phyloP scores from a whole-genome alignment of 2,888 invertebrate genomes.

The Campoplex capitator region DNA sequence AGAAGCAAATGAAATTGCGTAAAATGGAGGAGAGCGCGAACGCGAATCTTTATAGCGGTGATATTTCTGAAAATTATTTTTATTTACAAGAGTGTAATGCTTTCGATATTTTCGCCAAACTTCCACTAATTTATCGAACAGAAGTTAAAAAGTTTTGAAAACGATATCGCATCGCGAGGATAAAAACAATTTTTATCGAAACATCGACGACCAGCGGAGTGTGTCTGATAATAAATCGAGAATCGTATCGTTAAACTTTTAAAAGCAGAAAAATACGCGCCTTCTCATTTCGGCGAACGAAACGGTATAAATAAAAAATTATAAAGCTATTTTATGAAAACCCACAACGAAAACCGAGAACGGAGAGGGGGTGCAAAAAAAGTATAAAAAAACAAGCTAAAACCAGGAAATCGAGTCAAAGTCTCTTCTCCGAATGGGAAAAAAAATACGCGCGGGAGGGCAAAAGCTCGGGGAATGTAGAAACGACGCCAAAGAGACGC shows the following conservation, averaged over 20 bases:
- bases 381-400: background rate
- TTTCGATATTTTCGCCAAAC: background rate
- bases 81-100: background rate
- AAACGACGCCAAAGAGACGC: constrained; percentile 60
- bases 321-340: constrained; percentile 79
- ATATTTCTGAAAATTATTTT: background rate
- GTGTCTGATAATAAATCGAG: background rate
- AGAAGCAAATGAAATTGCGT: background rate
- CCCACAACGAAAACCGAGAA: constrained; percentile 74
- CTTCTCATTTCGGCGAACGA: constrained; percentile 13
- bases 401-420: constrained; percentile 24
- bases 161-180: background rate
- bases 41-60: background rate
- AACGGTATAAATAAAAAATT: constrained; percentile 78
- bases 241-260: background rate
- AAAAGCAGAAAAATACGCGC: background rate
- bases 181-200: background rate
- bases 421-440: constrained; percentile 22
- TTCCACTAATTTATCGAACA: background rate
- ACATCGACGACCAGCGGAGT: background rate
- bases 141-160: background rate
- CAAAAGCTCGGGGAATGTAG: constrained; percentile 33
- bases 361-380: constrained; percentile 8
- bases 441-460: constrained; percentile 8
- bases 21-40: background rate